Evolutionary conservation across 1,140 invertebrate genomes (phyloP).

Genomic region (Acyrthosiphon pisum): DNA sequence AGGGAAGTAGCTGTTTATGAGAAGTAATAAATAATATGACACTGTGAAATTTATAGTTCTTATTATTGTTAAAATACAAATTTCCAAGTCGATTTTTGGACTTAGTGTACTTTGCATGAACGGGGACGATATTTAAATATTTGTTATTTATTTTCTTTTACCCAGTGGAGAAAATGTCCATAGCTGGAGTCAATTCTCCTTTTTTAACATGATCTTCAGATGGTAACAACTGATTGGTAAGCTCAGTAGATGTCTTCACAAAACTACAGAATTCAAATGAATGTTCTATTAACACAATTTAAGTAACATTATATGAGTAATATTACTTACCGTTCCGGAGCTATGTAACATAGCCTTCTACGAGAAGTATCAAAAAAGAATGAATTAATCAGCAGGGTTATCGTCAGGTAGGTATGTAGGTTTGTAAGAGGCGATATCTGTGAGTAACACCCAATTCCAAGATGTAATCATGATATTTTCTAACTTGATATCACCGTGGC

Average conservation of each 20-base stretch:
- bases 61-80: too few relatives aligned
- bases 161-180: conserved; percentile 98
- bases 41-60: too few relatives aligned
- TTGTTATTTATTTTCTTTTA: conserved; percentile 63
- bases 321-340: conserved; percentile 80
- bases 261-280: conserved; percentile 56
- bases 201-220: conserved; percentile 71
- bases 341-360: conserved; percentile 92
- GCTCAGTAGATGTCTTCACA: conserved; percentile 73
- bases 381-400: conserved; percentile 98
- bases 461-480: conserved; percentile 98
- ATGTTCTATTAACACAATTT: not conserved
- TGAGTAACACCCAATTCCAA: conserved; percentile 95
- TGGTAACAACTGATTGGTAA: conserved; percentile 65
- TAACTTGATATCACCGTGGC: conserved; percentile 97
- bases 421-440: conserved; percentile 99
- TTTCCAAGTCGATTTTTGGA: too few relatives aligned
- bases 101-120: too few relatives aligned
- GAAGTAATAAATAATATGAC: too few relatives aligned
- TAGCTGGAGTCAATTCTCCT: conserved; percentile 83
- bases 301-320: not conserved
- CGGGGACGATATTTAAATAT: not conserved
- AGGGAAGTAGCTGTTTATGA: too few relatives aligned
- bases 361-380: conserved; percentile 99
- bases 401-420: conserved; percentile 96